Evolutionary conservation across 2,888 invertebrate genomes (phyloP), one percentile per base, ranked within the genome.

Genomic region (Lamellibrachia satsuma): DNA sequence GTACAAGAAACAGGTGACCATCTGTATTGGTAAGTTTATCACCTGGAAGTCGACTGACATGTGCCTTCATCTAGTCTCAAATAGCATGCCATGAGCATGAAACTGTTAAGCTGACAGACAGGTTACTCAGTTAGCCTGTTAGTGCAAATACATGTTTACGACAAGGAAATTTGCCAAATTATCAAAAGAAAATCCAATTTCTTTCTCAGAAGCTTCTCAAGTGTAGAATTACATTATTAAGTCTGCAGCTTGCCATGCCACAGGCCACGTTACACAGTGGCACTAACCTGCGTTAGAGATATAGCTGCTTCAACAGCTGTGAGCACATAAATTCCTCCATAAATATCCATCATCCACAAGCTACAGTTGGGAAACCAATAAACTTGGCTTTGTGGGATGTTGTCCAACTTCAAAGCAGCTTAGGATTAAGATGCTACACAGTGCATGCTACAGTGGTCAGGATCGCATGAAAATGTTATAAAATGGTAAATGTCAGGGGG

Each of bases 231-330:
- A 75, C 75, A 75, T 75, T 75, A 75, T 75, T 75, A 75, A 75
- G 22, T 15, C 15, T 6, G 75, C 75, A 75, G 75, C 75, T 75
- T 22, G 4, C 6, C 75, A 75, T 75, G 15, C 75, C 75, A 75
- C 75, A 75, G 15, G 75, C 75, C 6, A 6, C n/a, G 22, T 15
- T 15, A 11, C 8, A 22, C 4, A 60, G 9, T 60, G 60, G 60
- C 11, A 22, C 60, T 75, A 75, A 75, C 22, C 75, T 22, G 15
- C 22, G 75, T n/a, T 22, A 75, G 75, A 75, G 15, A 75, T 75
- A 75, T 75, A 75, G 75, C 75, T 75, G 6, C 75, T 75, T 75
- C 75, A 75, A 75, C 75, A 75, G 75, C 75, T 75, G 75, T 75
- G 75, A 4, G 75, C 75, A 6, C 75, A 75, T 75, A 75, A 75